Evolutionary conservation across 2,888 invertebrate species (phyloP).

Genomic region (Aphodius granarius): DNA sequence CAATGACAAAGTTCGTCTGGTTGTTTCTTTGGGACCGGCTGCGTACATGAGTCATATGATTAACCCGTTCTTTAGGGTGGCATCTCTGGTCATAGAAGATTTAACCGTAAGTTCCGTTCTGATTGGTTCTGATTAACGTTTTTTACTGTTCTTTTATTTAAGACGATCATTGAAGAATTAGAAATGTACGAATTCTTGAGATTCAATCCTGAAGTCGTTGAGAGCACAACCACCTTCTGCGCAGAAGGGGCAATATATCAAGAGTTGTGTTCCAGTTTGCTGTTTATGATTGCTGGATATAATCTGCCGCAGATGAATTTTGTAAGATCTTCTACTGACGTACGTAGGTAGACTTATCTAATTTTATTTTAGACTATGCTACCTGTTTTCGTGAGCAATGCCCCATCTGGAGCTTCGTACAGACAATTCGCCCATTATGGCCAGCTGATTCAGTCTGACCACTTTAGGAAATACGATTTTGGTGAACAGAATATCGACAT

Average conservation of each 20-base stretch:
- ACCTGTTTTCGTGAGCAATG: slow-evolving; percentile 35
- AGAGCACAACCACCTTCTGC: slow-evolving; percentile 9
- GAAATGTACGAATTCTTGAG: slow-evolving; percentile 6
- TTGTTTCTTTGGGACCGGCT: slow-evolving; percentile 65
- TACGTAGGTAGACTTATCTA: background rate
- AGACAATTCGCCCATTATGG: slow-evolving; percentile 73
- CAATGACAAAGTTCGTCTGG: slow-evolving; percentile 60
- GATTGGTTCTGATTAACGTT: background rate
- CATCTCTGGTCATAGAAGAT: background rate
- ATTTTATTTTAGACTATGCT: slow-evolving; percentile 26
- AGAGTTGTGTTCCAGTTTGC: slow-evolving; percentile 22
- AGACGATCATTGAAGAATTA: slow-evolving; percentile 11
- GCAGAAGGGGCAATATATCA: slow-evolving; percentile 14
- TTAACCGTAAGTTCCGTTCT: background rate
- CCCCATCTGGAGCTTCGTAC: slow-evolving; percentile 54
- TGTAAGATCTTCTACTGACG: slow-evolving; percentile 21
- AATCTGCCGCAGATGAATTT: slow-evolving; percentile 31
- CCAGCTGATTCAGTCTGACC: slow-evolving; percentile 60
- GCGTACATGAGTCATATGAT: slow-evolving; percentile 57
- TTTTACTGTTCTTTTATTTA: background rate
- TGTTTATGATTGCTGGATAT: slow-evolving; percentile 28
- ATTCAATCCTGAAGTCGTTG: background rate
- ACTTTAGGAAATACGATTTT: slow-evolving; percentile 63
- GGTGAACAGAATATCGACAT: slow-evolving; percentile 47
- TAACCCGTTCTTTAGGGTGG: slow-evolving; percentile 54